These are phyloP conservation scores for Pantherophis alleghaniensis DNA, from an alignment of 2,797 vertebrate species.

Conservation along the genomic window DNA sequence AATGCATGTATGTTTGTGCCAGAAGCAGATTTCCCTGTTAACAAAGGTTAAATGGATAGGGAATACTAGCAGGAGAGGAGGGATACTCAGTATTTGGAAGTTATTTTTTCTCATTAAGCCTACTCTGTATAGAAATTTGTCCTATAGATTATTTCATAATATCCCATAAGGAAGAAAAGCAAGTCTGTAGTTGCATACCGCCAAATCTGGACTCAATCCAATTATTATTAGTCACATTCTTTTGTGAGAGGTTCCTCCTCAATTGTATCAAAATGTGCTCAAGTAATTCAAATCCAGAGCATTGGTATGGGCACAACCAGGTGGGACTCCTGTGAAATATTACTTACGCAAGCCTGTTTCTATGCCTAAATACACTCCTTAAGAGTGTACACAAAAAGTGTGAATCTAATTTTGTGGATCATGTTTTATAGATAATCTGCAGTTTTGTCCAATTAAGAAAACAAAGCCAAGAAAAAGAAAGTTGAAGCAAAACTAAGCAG, in stretches of 20 bases:
- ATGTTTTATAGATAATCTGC: not conserved
- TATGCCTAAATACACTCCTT: not conserved
- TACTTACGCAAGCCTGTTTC: not conserved
- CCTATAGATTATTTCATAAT: not conserved
- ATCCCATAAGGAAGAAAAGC: not conserved
- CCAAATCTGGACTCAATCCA: not conserved
- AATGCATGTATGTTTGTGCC: not conserved
- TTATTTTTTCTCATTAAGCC: not conserved
- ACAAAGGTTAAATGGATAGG: too few relatives aligned
- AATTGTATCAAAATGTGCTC: not conserved
- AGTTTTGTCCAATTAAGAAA: not conserved
- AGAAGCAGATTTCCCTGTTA: not conserved
- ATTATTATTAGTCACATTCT: not conserved
- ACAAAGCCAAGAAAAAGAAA: not conserved
- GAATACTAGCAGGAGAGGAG: not conserved
- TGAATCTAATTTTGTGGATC: not conserved
- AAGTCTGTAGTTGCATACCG: not conserved
- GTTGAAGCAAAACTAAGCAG: not conserved
- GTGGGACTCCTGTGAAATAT: not conserved
- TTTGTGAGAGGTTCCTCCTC: not conserved
- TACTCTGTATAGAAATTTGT: not conserved
- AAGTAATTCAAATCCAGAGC: not conserved
- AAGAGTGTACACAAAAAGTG: not conserved
- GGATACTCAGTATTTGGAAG: not conserved
- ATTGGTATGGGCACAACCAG: not conserved